Base-by-base conservation (phyloP, 1,140 invertebrate species). In the Melitaea cinxia region DNA sequence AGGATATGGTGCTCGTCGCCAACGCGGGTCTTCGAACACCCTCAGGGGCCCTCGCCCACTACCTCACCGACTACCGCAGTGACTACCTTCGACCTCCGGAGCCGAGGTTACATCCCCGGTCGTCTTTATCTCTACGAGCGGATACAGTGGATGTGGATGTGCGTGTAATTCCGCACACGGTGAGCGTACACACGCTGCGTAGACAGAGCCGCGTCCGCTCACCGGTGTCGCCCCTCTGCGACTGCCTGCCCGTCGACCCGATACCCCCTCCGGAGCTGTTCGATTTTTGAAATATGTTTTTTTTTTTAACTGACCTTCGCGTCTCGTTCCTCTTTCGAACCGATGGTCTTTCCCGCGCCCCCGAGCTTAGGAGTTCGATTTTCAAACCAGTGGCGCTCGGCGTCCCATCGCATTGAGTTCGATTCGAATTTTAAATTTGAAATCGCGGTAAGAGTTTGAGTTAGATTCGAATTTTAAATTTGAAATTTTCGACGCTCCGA, bases 1-100 rank as follows among this genome's bases (percentile, higher is more conserved):
- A 91, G 49, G 83, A 89, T 72, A 91, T 90, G 83, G 84, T 88
- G 12, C 67, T 80, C 1, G 77, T 90, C 9, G 88, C 89, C 45
- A 91, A 91, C 77, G 88, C 84, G 7, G 89, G 89, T 9, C 65
- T 79, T 23, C 52, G 83, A 1, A 90, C 88, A 0, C 69, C 82
- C 1, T 80, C 85, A 5, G 89, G 89, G 6, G 83, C 85, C 17
- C 69, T 91, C n/a, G 83, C 85, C 10, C 88, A 91, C 61, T 91
- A 86, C 70, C 70, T 88, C 0, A 78, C 78, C 10, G 73, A 73
- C 5, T 50, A 57, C 63, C 65, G 75, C 21, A 80, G 76, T 64
- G 78, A 85, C 62, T 80, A 82, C 56, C 74, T 85, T 2, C 76
- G 76, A 9, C 77, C 82, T 4, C 75, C 76, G 4, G 55, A 65